Evolutionary conservation across 2,113 vertebrate genomes (phyloP).

Genomic region (Anhinga anhinga): DNA sequence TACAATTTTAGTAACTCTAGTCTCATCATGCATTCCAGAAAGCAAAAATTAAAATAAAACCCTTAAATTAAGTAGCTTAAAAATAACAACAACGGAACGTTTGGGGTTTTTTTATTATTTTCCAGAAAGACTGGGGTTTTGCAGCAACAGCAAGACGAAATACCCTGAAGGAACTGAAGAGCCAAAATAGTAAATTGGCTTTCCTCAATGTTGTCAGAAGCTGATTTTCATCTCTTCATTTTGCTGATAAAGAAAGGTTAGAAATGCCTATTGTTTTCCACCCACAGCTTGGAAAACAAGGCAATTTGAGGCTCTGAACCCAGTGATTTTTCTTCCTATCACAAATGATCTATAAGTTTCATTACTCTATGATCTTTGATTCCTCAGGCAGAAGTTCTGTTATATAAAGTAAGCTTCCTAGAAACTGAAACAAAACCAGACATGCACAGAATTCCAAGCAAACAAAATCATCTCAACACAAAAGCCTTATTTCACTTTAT

Average conservation of each 20-base stretch:
- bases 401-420: slow-evolving; percentile 50
- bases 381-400: slow-evolving; percentile 68
- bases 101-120: background rate
- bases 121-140: background rate
- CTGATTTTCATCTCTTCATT: slow-evolving; percentile 63
- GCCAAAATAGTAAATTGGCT: slow-evolving; percentile 27
- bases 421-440: slow-evolving; percentile 57
- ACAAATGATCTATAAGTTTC: slow-evolving; percentile 79
- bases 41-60: background rate
- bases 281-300: slow-evolving; percentile 27
- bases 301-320: slow-evolving; percentile 65
- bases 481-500: background rate
- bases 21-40: background rate
- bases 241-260: slow-evolving; percentile 57
- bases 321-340: slow-evolving; percentile 76
- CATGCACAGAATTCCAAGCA: slow-evolving; percentile 7
- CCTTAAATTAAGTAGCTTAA: background rate
- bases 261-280: slow-evolving; percentile 44
- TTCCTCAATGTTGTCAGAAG: slow-evolving; percentile 49
- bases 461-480: background rate
- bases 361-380: slow-evolving; percentile 75
- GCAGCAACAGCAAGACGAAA: background rate
- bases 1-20: background rate
- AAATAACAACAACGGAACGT: background rate
- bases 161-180: background rate